Evolutionary conservation across 2,797 vertebrate genomes (phyloP), one percentile per base, ranked within the genome.

Genomic region (Anomalospiza imberbis): DNA sequence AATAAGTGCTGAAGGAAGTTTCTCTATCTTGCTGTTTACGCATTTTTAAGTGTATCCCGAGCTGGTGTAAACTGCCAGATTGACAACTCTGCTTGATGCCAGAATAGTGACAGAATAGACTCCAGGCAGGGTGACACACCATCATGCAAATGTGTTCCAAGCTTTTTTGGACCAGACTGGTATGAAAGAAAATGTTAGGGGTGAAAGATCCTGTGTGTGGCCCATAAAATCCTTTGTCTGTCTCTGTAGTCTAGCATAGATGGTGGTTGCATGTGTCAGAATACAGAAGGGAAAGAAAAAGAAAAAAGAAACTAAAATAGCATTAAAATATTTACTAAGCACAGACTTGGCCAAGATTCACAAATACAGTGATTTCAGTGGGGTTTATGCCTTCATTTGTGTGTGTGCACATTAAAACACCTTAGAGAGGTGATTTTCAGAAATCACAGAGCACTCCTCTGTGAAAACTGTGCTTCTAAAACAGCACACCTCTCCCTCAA

Each of bases 11-110:
- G 34, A 62, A 74, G 72, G 54, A 84, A 94, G 42, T 88, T 91
- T 86, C 71, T 90, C 62, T 81, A 6, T 95, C 66, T 90, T 90
- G 42, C 48, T 91, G 34, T 94, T 97, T 86, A 84, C 55, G 66
- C 21, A 8, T 84, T 93, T 93, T 67, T 6, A 81, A 93, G 92
- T 50, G 82, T 65, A 85, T 53, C 71, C 80, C 0, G 3, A 91
- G 67, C 76, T 86, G 48, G 22, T 83, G 73, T 55, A 63, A 96
- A 88, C 63, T 71, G 60, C 53, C 92, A 92, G 94, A 95, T 92
- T 93, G 89, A 96, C 91, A 93, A 7, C 51, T 93, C 76, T 82
- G 76, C 40, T 93, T 85, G 88, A 73, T 96, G 94, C 88, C 91
- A 95, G 91, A 84, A 88, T 10, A 86, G 73, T 94, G 91, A 92